Conservation (phyloP, 30 jellyfish, hydroid and myxozoan species). For the Hydractinia echinata region DNA sequence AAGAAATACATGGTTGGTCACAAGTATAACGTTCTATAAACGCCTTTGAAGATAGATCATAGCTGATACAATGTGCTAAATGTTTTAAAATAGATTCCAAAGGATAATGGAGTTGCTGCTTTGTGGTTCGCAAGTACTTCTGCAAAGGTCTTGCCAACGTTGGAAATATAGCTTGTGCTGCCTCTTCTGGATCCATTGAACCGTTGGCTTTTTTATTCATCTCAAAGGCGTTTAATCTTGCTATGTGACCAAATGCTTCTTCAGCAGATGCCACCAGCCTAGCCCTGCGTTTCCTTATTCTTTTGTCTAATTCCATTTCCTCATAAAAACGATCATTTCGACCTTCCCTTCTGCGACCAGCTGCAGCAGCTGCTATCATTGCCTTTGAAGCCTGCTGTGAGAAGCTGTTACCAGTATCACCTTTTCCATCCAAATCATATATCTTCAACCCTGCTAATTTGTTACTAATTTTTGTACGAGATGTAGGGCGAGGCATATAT, state of each 20-base stretch:
- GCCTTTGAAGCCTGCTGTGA: slow-evolving; percentile 85
- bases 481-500: slow-evolving; percentile 67
- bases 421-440: slow-evolving; percentile 91
- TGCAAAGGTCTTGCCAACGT: slow-evolving; percentile 93
- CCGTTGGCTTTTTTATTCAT: slow-evolving; percentile 75
- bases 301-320: slow-evolving; percentile 86
- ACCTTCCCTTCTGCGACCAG: slow-evolving; percentile 92
- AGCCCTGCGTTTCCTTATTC: slow-evolving; percentile 88
- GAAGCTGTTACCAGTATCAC: slow-evolving; percentile 54
- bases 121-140: slow-evolving; percentile 89
- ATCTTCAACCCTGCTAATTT: slow-evolving; percentile 71
- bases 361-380: slow-evolving; percentile 81
- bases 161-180: slow-evolving; percentile 98
- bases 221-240: slow-evolving; percentile 53
- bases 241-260: slow-evolving; percentile 97
- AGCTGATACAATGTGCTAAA: slow-evolving; percentile 83
- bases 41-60: slow-evolving; percentile 92
- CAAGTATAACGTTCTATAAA: slow-evolving; percentile 76
- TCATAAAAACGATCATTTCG: slow-evolving; percentile 96
- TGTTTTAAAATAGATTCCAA: slow-evolving; percentile 89
- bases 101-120: slow-evolving; percentile 92
- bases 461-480: slow-evolving; percentile 59
- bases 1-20: slow-evolving; percentile 84
- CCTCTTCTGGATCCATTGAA: slow-evolving; percentile 93
- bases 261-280: slow-evolving; percentile 86